Evolutionary conservation across 2,797 vertebrate species (phyloP).

Genomic region (Tragopan temminckii): DNA sequence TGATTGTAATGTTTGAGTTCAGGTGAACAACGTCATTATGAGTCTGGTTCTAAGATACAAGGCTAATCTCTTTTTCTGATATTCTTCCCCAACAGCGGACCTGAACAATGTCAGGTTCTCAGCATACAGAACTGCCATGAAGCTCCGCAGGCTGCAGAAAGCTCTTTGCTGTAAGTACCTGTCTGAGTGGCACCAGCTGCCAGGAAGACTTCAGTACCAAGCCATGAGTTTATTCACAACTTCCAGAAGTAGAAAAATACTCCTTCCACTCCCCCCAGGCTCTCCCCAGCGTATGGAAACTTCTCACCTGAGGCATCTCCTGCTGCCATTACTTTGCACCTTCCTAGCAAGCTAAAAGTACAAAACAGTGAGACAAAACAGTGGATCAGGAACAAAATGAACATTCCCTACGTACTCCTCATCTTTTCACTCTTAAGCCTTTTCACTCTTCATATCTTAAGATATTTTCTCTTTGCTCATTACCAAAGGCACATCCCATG

Average conservation of each 20-base stretch:
- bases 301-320: not conserved
- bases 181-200: not conserved
- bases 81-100: slow-evolving; percentile 86
- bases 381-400: not conserved
- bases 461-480: not conserved
- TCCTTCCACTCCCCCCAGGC: fast-evolving
- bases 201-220: not conserved
- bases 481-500: not conserved
- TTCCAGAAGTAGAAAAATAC: not conserved
- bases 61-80: slow-evolving; percentile 39
- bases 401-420: not conserved
- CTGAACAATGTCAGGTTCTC: slow-evolving; percentile 99
- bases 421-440: not conserved
- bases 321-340: fast-evolving
- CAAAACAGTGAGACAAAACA: not conserved
- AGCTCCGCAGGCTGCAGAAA: slow-evolving; percentile 97
- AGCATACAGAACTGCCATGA: slow-evolving; percentile 98
- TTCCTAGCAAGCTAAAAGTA: not conserved
- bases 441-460: no score
- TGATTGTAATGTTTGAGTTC: not conserved
- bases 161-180: slow-evolving; percentile 95
- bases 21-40: fast-evolving
- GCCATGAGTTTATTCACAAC: not conserved
- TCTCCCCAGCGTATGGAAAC: not conserved
- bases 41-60: slow-evolving; percentile 12